Percentiles rank a stretch among this genome's conserved stretches.
These are phyloP conservation scores for Psilanteris sp. DNA, from an alignment of 1,140 invertebrate genomes.

Conservation along the genomic window DNA sequence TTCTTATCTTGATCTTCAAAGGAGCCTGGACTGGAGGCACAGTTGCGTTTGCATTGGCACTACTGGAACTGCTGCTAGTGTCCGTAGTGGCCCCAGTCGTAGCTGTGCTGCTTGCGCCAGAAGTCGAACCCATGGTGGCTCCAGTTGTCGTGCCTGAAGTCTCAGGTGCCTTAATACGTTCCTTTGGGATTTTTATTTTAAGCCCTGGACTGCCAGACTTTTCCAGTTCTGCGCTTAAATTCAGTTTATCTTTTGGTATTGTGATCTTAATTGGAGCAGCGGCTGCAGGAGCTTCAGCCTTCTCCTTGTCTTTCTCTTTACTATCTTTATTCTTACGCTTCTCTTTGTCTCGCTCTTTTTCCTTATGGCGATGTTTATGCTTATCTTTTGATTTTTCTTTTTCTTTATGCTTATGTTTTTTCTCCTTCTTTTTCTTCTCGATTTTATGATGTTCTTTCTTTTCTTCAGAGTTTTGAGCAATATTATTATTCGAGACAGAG, in stretches of 20 bases:
- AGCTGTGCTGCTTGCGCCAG: too few relatives aligned
- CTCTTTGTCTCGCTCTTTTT: constrained; percentile 80
- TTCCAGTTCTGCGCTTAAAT: constrained; percentile 68
- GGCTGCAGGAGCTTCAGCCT: constrained; percentile 62
- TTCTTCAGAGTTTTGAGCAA: too few relatives aligned
- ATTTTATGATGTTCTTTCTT: constrained; percentile 80
- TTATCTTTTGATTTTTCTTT: constrained; percentile 84
- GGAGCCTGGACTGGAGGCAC: constrained; percentile 65
- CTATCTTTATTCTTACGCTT: too few relatives aligned
- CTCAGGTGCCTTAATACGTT: constrained; percentile 78
- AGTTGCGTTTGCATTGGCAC: too few relatives aligned
- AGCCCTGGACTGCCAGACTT: constrained; percentile 72
- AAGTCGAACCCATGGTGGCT: constrained; percentile 20
- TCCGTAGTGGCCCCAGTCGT: too few relatives aligned
- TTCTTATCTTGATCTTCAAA: constrained; percentile 82
- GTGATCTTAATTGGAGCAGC: constrained; percentile 83
- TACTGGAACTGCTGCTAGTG: too few relatives aligned
- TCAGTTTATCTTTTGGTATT: constrained; percentile 84
- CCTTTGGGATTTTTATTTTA: constrained; percentile 85
- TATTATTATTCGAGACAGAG: too few relatives aligned
- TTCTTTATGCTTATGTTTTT: constrained; percentile 85
- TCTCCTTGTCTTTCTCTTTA: too few relatives aligned
- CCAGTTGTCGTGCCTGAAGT: constrained; percentile 54
- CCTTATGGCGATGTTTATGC: constrained; percentile 83
- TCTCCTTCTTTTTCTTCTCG: constrained; percentile 84